Conservation (phyloP, 2,888 invertebrate species). For the Agrotis clavis region DNA sequence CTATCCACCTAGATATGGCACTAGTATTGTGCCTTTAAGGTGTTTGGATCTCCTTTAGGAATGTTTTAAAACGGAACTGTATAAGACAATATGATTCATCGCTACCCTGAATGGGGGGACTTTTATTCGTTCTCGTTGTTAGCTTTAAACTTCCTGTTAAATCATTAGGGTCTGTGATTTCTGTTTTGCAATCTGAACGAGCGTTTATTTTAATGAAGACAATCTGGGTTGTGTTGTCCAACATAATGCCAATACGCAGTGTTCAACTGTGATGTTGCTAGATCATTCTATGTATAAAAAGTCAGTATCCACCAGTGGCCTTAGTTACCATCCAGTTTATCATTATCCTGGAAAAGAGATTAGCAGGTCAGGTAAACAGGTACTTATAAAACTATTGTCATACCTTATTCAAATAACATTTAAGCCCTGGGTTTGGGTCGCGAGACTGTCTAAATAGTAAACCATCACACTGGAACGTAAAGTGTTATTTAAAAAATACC, state of each 20-base stretch:
- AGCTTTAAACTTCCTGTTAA: slow-evolving; percentile 39
- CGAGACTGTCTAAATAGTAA: too few species aligned
- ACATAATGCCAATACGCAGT: not conserved
- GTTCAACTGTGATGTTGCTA: not conserved
- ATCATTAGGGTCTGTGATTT: slow-evolving; percentile 27
- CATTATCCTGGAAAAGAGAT: not conserved
- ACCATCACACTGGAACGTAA: too few species aligned
- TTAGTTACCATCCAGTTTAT: too few species aligned
- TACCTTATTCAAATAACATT: too few species aligned
- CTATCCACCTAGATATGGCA: slow-evolving; percentile 77
- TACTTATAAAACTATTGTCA: too few species aligned
- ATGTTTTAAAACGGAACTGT: slow-evolving; percentile 49
- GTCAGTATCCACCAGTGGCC: too few species aligned
- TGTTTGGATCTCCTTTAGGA: slow-evolving; percentile 44
- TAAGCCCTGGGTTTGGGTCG: too few species aligned
- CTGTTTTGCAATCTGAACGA: slow-evolving; percentile 15
- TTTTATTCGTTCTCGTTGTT: slow-evolving; percentile 36
- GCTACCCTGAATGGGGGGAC: slow-evolving; percentile 25
- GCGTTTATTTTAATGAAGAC: slow-evolving; percentile 25
- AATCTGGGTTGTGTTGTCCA: not conserved
- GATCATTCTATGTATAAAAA: not conserved
- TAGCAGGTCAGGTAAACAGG: too few species aligned
- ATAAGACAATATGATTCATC: slow-evolving; percentile 52
- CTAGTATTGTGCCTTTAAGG: slow-evolving; percentile 66
- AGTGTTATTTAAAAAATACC: too few species aligned